phyloP scores from a whole-genome alignment of 1,140 invertebrate species.

The Ceratina japonica region DNA sequence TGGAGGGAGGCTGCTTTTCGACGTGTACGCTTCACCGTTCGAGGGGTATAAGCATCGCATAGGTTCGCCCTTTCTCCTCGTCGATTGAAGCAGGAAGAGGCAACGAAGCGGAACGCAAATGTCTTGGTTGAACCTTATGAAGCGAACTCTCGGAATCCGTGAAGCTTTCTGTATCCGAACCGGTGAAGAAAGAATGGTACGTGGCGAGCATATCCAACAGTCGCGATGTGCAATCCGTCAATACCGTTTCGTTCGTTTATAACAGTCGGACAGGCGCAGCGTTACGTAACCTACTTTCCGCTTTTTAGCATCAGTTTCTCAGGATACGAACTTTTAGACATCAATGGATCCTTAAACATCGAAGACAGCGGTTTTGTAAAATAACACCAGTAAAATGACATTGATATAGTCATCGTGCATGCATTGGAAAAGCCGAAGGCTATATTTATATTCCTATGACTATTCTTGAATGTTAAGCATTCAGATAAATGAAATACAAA shows the following conservation, averaged over 20 bases:
- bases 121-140: conserved; percentile 58
- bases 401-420: too few relatives aligned
- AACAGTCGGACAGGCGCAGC: neutral
- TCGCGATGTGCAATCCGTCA: neutral
- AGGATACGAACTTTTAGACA: too few relatives aligned
- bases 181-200: neutral
- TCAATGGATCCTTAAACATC: too few relatives aligned
- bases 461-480: too few relatives aligned
- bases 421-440: too few relatives aligned
- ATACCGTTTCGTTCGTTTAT: neutral
- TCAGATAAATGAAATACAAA: too few relatives aligned
- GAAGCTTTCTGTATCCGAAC: conserved; percentile 16
- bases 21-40: neutral
- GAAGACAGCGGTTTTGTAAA: too few relatives aligned
- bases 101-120: conserved; percentile 61
- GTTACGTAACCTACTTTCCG: conserved; percentile 4
- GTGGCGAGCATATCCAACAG: neutral
- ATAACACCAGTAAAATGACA: too few relatives aligned
- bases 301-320: neutral
- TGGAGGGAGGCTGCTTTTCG: conserved; percentile 4
- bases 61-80: conserved; percentile 34
- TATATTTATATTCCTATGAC: too few relatives aligned
- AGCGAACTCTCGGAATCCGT: conserved; percentile 36
- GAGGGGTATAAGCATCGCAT: conserved; percentile 1
- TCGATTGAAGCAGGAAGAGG: conserved; percentile 39